These are phyloP conservation scores for Synanceia verrucosa DNA, from an alignment of 2,797 vertebrate species.

Conservation along the genomic window DNA sequence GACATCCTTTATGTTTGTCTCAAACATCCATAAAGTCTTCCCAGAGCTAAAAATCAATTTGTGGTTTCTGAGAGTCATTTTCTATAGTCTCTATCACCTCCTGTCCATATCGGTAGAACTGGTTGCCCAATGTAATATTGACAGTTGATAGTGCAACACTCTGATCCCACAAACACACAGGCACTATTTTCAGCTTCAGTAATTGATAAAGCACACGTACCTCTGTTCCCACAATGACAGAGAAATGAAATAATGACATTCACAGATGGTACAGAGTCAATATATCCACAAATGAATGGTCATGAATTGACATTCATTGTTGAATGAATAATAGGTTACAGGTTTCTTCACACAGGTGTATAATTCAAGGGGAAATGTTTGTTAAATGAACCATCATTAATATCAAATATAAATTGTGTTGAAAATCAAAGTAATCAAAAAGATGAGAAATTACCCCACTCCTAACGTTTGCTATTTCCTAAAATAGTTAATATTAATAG, in stretches of 20 bases:
- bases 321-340: background rate
- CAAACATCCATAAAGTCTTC: background rate
- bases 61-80: conserved; percentile 2
- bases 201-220: conserved; percentile 5
- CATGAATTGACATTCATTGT: background rate
- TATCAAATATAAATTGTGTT: background rate
- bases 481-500: too few relatives aligned
- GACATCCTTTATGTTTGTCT: background rate
- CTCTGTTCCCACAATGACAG: background rate
- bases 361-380: background rate
- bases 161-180: conserved; percentile 13
- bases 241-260: conserved; percentile 1
- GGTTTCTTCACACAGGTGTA: background rate
- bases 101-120: background rate
- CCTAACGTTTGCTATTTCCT: background rate
- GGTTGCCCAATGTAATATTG: conserved; percentile 28
- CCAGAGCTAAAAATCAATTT: conserved; percentile 11
- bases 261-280: background rate
- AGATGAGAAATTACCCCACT: background rate
- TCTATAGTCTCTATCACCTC: conserved; percentile 4
- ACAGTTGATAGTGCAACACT: conserved; percentile 29
- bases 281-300: background rate
- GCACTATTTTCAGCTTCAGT: background rate
- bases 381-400: background rate
- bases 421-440: background rate